These are phyloP conservation scores for Falco biarmicus DNA, from an alignment of 2,797 vertebrate species.

Conservation along the genomic window DNA sequence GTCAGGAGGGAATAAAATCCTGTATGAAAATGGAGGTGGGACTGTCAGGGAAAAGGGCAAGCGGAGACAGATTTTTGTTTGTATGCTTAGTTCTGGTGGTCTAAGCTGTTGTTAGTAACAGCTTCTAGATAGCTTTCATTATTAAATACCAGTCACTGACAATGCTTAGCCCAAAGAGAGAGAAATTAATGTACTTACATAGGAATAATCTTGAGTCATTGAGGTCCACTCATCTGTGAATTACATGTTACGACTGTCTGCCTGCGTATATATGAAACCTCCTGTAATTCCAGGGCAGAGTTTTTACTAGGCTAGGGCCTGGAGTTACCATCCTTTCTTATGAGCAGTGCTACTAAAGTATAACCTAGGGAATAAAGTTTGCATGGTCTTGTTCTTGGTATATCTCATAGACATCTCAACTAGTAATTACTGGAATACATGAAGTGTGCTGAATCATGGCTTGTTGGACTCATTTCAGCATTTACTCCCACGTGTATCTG, in stretches of 20 bases:
- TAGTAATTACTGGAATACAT: background rate
- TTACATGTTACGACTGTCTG: background rate
- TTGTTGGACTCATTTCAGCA: conserved; percentile 58
- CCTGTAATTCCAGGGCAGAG: background rate
- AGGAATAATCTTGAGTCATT: background rate
- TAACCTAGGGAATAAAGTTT: background rate
- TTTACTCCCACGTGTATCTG: conserved; percentile 21
- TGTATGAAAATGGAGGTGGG: background rate
- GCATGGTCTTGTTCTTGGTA: background rate
- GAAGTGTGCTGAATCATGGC: background rate
- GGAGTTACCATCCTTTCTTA: background rate
- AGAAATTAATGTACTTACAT: background rate
- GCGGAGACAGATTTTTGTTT: background rate
- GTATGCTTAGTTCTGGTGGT: background rate
- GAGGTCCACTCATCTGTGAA: background rate
- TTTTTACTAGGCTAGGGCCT: background rate
- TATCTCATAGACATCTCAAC: background rate
- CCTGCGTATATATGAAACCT: background rate
- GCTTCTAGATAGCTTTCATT: background rate
- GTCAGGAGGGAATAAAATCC: background rate
- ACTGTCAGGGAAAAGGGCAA: background rate
- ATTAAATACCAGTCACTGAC: background rate
- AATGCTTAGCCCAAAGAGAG: background rate
- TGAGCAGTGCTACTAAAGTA: background rate
- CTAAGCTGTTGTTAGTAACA: background rate